Percentiles rank a stretch among this genome's conserved stretches.
Conservation (phyloP, 2,797 vertebrate species). For the Luscinia megarhynchos region DNA sequence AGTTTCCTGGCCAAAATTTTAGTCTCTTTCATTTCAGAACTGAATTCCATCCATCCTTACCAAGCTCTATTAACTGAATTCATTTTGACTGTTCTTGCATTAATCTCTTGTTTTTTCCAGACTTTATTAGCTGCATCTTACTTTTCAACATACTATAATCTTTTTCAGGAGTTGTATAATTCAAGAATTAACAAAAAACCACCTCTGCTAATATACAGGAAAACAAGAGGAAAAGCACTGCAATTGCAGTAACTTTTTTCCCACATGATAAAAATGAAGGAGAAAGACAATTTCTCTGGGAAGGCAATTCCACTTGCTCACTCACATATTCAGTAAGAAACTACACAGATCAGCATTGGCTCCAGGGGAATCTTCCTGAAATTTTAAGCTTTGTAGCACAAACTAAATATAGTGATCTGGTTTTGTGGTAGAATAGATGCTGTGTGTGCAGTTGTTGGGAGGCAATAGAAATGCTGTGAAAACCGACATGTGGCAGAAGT, state of each 20-base stretch:
- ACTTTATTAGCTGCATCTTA: background rate
- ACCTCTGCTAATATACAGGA: background rate
- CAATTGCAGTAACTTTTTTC: background rate
- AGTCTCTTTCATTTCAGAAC: background rate
- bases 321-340: background rate
- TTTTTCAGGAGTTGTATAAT: background rate
- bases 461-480: background rate
- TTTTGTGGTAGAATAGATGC: background rate
- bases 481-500: background rate
- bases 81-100: background rate
- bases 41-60: background rate
- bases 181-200: background rate
- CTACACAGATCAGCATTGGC: background rate
- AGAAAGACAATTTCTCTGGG: background rate
- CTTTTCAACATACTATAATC: background rate
- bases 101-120: background rate
- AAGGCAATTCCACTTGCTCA: background rate
- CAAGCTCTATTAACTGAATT: background rate
- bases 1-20: background rate
- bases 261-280: background rate
- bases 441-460: background rate
- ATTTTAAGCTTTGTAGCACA: background rate
- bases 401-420: background rate
- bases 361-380: background rate
- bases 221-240: background rate